Conservation (phyloP, 2,888 invertebrate species). For the Trichacis sp. region DNA sequence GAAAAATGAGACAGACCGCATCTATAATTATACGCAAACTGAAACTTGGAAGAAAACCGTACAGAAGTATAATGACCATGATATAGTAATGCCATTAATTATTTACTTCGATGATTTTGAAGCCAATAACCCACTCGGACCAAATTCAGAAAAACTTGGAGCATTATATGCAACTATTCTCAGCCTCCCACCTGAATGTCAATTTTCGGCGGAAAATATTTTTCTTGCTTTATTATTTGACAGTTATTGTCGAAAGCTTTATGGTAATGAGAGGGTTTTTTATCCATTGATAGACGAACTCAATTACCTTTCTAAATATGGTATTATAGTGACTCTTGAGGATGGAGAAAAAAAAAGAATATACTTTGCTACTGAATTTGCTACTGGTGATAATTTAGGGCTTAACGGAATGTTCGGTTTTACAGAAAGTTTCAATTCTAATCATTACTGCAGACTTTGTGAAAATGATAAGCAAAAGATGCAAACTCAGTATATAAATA, state of each 20-base stretch:
- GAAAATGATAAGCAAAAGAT: neutral
- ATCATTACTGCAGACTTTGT: neutral
- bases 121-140: constrained; percentile 42
- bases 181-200: constrained; percentile 39
- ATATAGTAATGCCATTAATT: constrained; percentile 31
- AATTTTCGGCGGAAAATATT: constrained; percentile 43
- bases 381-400: neutral
- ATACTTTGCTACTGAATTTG: neutral
- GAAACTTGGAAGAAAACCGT: constrained; percentile 9
- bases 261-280: constrained; percentile 42
- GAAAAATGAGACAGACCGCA: too few relatives aligned
- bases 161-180: constrained; percentile 43
- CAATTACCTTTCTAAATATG: constrained; percentile 30
- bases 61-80: constrained; percentile 15
- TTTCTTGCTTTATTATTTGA: constrained; percentile 45
- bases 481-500: neutral
- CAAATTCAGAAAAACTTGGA: constrained; percentile 47
- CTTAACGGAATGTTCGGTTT: neutral
- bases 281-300: constrained; percentile 42
- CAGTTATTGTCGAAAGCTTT: constrained; percentile 33
- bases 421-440: neutral
- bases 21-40: too few relatives aligned
- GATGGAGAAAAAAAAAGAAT: neutral
- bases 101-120: constrained; percentile 49
- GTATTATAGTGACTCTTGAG: neutral